Percentiles rank a stretch among this genome's conserved stretches.
These are phyloP conservation scores for Tympanoctomys barrerae DNA, from an alignment of 2,797 vertebrate genomes.

Conservation along the genomic window DNA sequence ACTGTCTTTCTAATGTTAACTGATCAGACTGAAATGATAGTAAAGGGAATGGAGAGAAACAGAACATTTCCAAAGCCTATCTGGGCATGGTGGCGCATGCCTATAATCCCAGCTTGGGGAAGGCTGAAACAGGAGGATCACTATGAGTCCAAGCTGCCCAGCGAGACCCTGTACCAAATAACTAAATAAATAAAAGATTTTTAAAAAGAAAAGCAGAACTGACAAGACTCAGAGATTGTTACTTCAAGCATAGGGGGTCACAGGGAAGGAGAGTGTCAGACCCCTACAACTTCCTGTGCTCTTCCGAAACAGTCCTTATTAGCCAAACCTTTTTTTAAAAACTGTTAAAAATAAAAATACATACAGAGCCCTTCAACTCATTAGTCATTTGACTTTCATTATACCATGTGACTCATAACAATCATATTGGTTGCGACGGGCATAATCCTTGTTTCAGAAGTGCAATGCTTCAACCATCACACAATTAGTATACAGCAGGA, in stretches of 20 bases:
- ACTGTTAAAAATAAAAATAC: constrained; percentile 16
- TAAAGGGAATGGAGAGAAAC: background rate
- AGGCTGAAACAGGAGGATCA: too few relatives aligned
- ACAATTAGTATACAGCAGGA: background rate
- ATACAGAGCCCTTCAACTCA: background rate
- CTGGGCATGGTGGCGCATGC: too few relatives aligned
- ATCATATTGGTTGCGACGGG: background rate
- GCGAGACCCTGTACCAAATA: too few relatives aligned
- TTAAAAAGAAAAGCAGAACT: background rate
- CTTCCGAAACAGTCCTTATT: background rate
- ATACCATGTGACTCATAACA: background rate
- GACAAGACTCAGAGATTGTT: background rate
- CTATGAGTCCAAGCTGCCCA: too few relatives aligned
- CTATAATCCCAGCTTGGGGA: too few relatives aligned
- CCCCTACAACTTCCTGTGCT: background rate
- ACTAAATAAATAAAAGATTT: too few relatives aligned
- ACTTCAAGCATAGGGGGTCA: background rate
- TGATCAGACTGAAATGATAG: background rate
- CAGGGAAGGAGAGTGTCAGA: background rate
- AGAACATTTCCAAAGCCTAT: background rate
- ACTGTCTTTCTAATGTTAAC: background rate
- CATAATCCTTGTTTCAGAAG: background rate
- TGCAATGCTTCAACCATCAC: background rate
- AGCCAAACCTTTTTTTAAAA: background rate
- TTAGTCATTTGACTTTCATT: background rate